Conservation (phyloP, 2,113 vertebrate species). For the Corythornis madagascariensis region DNA sequence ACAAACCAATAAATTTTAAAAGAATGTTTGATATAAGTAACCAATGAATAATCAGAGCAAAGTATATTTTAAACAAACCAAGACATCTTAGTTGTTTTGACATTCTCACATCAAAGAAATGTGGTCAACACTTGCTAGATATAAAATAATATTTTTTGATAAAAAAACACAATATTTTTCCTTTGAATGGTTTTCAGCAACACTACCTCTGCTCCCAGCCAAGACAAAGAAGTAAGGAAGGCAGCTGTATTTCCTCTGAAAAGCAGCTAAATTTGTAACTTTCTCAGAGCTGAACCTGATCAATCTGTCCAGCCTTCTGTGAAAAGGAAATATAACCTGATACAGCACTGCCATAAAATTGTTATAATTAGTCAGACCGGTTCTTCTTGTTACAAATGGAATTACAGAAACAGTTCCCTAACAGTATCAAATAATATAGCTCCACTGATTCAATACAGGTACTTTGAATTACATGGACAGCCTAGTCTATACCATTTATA, state of each 20-base stretch:
- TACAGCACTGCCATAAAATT: background rate
- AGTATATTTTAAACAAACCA: background rate
- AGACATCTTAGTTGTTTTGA: background rate
- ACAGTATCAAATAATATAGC: background rate
- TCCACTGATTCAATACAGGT: background rate
- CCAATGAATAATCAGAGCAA: background rate
- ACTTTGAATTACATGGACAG: background rate
- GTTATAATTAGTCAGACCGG: background rate
- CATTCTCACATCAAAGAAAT: background rate
- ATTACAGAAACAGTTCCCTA: background rate
- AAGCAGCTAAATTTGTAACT: background rate
- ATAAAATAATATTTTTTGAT: background rate
- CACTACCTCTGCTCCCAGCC: background rate
- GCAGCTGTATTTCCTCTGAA: background rate
- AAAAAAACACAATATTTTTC: background rate
- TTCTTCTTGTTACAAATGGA: background rate
- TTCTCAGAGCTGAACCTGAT: background rate
- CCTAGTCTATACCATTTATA: background rate
- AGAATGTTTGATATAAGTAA: background rate
- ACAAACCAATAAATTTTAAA: background rate
- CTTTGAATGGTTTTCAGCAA: background rate
- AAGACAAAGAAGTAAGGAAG: background rate
- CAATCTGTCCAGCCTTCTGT: background rate
- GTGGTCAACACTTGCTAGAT: background rate
- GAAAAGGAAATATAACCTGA: background rate